Evolutionary conservation across 2,797 vertebrate species (phyloP), one percentile per base, ranked within the genome.

Genomic region (Myoxocephalus aenaeus): DNA sequence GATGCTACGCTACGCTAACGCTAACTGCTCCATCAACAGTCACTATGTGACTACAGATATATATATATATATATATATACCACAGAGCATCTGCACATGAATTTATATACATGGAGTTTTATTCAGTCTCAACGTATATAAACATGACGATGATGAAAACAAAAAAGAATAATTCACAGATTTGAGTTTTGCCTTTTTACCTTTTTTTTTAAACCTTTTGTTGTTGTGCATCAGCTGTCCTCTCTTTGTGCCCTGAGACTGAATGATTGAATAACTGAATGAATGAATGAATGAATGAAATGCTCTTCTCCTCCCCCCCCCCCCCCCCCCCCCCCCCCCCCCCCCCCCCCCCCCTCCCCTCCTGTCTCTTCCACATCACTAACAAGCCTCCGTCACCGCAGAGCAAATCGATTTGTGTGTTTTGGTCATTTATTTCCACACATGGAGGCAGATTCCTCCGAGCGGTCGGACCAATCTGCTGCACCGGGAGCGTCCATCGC

Each of bases 391-490:
- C 67, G 48, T 75, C 53, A 32, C 57, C 81, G 83, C 68, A 80
- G 48, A 75, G 72, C 77, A 81, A 88, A 92, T 91, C 82, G 84
- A 92, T 89, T 89, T 82, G 72, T 77, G 82, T 88, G 90, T 91
- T 89, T 83, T 86, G 74, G 70, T 80, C 80, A 70, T 73, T 42
- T 42, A 42, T 42, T 42, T 75, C 53, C 79, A 85, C 86, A 82
- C 89, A 90, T 90, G 83, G 85, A 87, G 87, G 89, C 85, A 90
- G 89, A 84, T 91, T 93, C 86, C 80, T 90, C 84, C 77, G 77
- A 91, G 89, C 73, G 70, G 90, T 93, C 93, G 87, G 87, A 93
- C 92, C 91, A 93, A 92, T 92, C 90, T 93, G 90, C 91, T 91
- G 88, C 87, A 86, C 84, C 69, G 86, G 84, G 93, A 93, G 54